These are phyloP conservation scores for Rhingia campestris DNA, from an alignment of 2,888 invertebrate species.

Conservation along the genomic window DNA sequence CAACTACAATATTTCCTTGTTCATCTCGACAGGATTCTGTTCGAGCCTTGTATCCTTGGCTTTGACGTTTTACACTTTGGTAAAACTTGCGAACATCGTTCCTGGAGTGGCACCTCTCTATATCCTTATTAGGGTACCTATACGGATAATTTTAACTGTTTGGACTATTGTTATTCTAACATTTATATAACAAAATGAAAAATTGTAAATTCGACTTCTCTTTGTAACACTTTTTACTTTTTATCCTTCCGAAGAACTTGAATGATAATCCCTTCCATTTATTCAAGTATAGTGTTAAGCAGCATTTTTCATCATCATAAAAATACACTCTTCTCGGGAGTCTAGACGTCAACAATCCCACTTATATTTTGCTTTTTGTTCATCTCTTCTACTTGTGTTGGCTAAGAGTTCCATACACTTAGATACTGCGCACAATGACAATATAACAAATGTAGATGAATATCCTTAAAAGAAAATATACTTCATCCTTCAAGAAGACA, in stretches of 20 bases:
- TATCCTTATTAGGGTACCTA: no score
- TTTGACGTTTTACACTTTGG: no score
- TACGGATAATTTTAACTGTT: no score
- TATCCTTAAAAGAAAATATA: conserved; percentile 43
- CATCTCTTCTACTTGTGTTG: conserved; percentile 39
- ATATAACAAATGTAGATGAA: conserved; percentile 50
- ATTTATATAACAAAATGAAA: no score
- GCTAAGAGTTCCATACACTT: conserved; percentile 29
- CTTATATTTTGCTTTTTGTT: conserved; percentile 48
- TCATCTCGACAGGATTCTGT: no score
- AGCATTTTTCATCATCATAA: conserved; percentile 36
- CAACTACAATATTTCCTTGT: no score
- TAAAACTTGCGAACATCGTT: no score
- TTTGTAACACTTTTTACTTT: conserved; percentile 2
- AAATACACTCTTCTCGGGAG: conserved; percentile 34
- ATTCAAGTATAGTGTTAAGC: conserved; percentile 55
- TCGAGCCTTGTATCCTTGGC: no score
- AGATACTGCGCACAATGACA: conserved; percentile 25
- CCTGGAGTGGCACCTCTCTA: no score
- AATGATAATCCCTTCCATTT: conserved; percentile 52
- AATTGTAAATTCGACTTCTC: neutral
- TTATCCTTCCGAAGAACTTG: conserved; percentile 26
- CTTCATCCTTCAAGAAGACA: conserved; percentile 36
- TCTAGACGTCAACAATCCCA: conserved; percentile 69
- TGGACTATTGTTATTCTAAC: no score